Base-by-base conservation (phyloP, 2,888 invertebrate genomes). In the Drosophila siamana region DNA sequence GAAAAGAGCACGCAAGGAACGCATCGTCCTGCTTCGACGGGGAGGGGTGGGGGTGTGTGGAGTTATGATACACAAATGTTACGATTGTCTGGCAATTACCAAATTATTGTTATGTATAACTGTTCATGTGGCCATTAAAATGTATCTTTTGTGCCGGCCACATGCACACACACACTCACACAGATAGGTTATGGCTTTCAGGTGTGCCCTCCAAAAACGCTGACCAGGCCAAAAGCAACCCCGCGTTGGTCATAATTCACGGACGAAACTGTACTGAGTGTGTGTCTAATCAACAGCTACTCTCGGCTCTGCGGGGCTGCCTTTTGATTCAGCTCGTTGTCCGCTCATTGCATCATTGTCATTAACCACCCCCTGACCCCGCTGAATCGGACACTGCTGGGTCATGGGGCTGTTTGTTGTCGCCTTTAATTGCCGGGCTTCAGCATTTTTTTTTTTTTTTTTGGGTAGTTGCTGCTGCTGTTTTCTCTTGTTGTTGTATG, bases 21-120 rank as follows among this genome's bases (percentile, higher is more conserved):
- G 69, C 69, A 68, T 75, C 78, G 54, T 33, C 15, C 13, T 22
- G 33, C 4, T 11, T 19, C 6, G 13, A 22, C 1, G 15, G 62
- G 44, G 24, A 47, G 62, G 41, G 68, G 41, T 5, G 26, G 24
- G n/a, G 11, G 28, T 22, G 16, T 19, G 8, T 9, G 9, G 9
- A 9, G 30, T 33, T 33, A 33, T 33, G 41, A 13, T 46, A 65
- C 46, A 81, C 84, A 84, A 84, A 84, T 86, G 82, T 72, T 79
- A 86, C 82, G 85, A 86, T 86, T 86, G 85, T 80, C 80, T 72
- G 80, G 87, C 85, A 86, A 86, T 86, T 86, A 86, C 87, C 85
- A 82, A 86, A 86, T 86, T 86, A 86, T 86, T 86, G 87, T 87
- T 87, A 85, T 85, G 68, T 76, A 82, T 86, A 82, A 76, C 85